Percentiles rank a stretch among this genome's conserved stretches.
These are phyloP conservation scores for Ochropacha duplaris DNA, from an alignment of 2,888 invertebrate genomes.

Conservation along the genomic window DNA sequence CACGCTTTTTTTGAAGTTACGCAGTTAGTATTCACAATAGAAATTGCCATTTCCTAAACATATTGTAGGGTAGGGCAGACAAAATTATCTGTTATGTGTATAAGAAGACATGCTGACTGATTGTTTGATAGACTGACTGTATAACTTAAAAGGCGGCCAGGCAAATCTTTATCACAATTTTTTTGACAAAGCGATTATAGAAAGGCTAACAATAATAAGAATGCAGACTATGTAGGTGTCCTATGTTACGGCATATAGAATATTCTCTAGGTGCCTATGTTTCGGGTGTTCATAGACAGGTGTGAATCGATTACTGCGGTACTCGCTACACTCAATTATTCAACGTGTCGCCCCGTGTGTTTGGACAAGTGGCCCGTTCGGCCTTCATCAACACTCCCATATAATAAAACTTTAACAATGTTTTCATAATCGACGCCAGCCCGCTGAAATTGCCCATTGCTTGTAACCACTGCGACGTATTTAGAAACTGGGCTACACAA, in stretches of 20 bases:
- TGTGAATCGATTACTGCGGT: conserved; percentile 77
- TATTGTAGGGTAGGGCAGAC: no score
- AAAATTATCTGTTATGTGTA: no score
- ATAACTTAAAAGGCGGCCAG: no score
- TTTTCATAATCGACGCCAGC: conserved; percentile 75
- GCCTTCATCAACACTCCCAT: conserved; percentile 77
- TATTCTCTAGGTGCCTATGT: conserved; percentile 13
- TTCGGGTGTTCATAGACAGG: conserved; percentile 55
- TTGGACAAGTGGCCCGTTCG: conserved; percentile 76
- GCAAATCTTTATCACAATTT: not conserved
- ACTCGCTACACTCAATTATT: conserved; percentile 73
- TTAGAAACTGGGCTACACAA: conserved; percentile 67
- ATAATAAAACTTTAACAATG: conserved; percentile 81
- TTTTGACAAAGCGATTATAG: not conserved
- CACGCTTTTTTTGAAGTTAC: no score
- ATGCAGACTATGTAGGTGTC: no score
- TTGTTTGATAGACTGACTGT: no score
- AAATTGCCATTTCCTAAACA: no score
- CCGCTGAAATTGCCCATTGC: conserved; percentile 52
- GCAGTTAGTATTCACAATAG: no score
- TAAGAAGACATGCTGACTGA: no score
- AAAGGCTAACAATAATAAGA: not conserved
- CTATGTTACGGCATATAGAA: not conserved
- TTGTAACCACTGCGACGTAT: conserved; percentile 51
- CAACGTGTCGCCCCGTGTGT: conserved; percentile 65